Evolutionary conservation across 1,140 invertebrate species (phyloP), one percentile per base, ranked within the genome.

Genomic region (Brachionus sp.): DNA sequence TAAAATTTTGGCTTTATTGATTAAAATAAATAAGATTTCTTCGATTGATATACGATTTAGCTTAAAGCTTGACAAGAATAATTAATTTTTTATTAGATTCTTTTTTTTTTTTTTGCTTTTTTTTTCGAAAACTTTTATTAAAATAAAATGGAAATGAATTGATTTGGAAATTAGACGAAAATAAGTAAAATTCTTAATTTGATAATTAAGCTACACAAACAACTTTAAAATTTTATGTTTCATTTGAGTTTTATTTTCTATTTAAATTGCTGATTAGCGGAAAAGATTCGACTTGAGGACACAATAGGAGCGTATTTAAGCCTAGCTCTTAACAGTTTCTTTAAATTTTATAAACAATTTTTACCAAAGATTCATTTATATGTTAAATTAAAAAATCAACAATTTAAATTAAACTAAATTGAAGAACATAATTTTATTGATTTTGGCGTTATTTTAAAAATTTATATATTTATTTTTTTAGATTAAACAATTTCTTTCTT

Each of bases 41-140:
- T 39, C n/a, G 42, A 70, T 70, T 39, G 66, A 70, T 70, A 70
- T 70, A 33, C 37, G 66, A 70, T 70, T 70, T 70, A 42, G 66
- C 66, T 70, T 70, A 70, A 37, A 70, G 66, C 66, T 70, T 70
- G 66, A 70, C 66, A 70, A 70, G 66, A 70, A 70, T 70, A 70
- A 70, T 70, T 70, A 70, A 70, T 70, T 39, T 70, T 70, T 37
- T 70, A 42, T 37, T 70, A 70, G 35, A 37, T 37, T 37, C 37
- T 39, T 64, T 23, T 37, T 37, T 37, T 39, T 7, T 70, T 37
- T 37, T 39, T 7, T 70, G 33, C 37, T 37, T 66, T 66, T 37
- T 66, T 66, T 57, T 66, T 39, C 1, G 66, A 39, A 70, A 70
- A 70, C 16, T 70, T 70, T 35, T 39, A 70, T 70, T 44, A 16